These are phyloP conservation scores for Brachyrhaphis roseni DNA, from an alignment of 2,797 vertebrate species.

Conservation along the genomic window DNA sequence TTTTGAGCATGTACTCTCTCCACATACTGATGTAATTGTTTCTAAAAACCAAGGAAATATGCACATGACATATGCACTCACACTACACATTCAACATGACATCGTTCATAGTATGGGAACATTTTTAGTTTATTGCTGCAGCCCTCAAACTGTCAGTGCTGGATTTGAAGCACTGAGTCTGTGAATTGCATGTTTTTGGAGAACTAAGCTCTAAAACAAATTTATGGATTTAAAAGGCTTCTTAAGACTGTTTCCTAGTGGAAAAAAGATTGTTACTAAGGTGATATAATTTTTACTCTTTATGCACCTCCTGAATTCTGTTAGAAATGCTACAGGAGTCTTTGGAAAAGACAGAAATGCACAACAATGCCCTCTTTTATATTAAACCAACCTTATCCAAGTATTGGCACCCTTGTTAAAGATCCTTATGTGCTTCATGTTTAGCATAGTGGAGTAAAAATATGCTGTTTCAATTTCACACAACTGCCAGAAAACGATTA, in stretches of 20 bases:
- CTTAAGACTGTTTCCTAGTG: background rate
- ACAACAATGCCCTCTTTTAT: background rate
- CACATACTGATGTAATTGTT: slow-evolving; percentile 31
- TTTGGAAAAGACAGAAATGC: background rate
- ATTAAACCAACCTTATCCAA: background rate
- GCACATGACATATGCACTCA: slow-evolving; percentile 43
- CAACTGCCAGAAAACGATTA: background rate
- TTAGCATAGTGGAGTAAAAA: background rate
- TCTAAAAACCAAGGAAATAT: slow-evolving; percentile 23
- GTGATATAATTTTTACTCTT: background rate
- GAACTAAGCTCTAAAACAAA: background rate
- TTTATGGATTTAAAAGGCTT: background rate
- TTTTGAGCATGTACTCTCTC: slow-evolving; percentile 3
- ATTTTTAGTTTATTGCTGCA: slow-evolving; percentile 34
- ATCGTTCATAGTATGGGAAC: slow-evolving; percentile 51
- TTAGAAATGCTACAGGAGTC: background rate
- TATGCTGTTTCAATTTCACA: background rate
- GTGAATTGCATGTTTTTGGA: background rate
- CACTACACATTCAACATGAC: slow-evolving; percentile 29
- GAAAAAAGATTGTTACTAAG: background rate
- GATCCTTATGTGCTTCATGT: background rate
- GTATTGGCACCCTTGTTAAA: background rate
- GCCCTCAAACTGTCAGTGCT: slow-evolving; percentile 28
- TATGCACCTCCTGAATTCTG: background rate
- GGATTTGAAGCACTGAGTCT: slow-evolving; percentile 1